Percentiles rank a stretch among this genome's conserved stretches.
Conservation (phyloP, 2,113 vertebrate genomes). For the Caranx ignobilis region DNA sequence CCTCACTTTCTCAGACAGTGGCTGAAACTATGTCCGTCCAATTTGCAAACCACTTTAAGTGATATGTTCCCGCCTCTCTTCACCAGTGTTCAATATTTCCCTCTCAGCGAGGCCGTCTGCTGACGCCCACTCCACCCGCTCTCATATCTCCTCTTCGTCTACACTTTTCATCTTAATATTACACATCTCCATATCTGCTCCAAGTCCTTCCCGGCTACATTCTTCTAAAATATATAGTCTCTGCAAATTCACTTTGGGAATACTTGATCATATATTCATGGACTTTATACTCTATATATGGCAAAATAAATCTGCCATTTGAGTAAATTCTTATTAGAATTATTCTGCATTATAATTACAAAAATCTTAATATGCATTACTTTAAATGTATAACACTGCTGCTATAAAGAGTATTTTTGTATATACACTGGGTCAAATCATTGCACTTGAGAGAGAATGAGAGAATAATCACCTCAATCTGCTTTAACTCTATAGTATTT, state of each 20-base stretch:
- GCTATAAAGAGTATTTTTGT: not conserved
- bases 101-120: slow-evolving; percentile 48
- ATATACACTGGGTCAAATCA: not conserved
- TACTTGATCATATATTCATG: slow-evolving; percentile 15
- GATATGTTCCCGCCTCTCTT: slow-evolving; percentile 52
- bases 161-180: slow-evolving; percentile 56
- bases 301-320: too few relatives aligned
- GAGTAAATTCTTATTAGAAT: too few relatives aligned
- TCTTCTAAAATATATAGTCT: slow-evolving; percentile 16
- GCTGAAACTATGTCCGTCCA: slow-evolving; percentile 65
- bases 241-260: slow-evolving; percentile 19
- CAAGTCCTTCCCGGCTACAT: slow-evolving; percentile 19
- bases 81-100: slow-evolving; percentile 59
- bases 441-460: not conserved
- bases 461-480: too few relatives aligned
- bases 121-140: slow-evolving; percentile 65
- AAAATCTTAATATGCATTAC: too few relatives aligned
- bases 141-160: slow-evolving; percentile 39
- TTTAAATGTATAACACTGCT: not conserved
- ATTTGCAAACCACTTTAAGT: slow-evolving; percentile 70
- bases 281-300: not conserved
- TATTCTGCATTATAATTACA: too few relatives aligned
- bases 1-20: slow-evolving; percentile 60
- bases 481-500: not conserved
- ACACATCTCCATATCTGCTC: slow-evolving; percentile 25